Evolutionary conservation across 2,888 invertebrate genomes (phyloP), one percentile per base, ranked within the genome.

Genomic region (Anodontia alba): DNA sequence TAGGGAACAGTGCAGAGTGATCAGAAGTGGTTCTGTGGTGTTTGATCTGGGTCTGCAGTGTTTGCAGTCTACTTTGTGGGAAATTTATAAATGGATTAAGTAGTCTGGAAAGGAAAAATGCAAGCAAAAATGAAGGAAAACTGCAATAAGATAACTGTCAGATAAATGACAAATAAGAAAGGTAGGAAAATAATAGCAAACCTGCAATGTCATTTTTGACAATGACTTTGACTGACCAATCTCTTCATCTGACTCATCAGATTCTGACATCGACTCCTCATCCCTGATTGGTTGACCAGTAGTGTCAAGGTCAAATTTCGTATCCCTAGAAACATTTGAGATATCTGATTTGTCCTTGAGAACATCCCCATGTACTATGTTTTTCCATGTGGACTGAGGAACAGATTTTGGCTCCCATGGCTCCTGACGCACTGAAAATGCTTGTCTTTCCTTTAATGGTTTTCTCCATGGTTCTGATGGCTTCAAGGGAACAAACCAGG

Each of bases 401-500:
- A 89, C 78, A 72, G 84, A 80, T 20, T 83, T 87, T 26, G 89
- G 87, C 71, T 88, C 83, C 89, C 89, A 89, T n/a, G 83, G 73
- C 57, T 87, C 86, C 57, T 86, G 84, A 51, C 78, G 74, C 23
- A 88, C 84, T 43, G 89, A 81, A 70, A 86, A 87, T 1, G 90
- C 90, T 84, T 93, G 92, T 23, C 89, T 79, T 72, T 92, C 92
- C 75, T 87, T 86, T 43, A 91, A 78, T 5, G 91, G 90, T 54
- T 85, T 81, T 69, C 89, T 82, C 92, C 91, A 91, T 2, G 92
- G 91, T 46, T 84, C 81, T 0, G 85, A 46, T 5, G 91, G 90
- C n/a, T 87, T 86, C 86, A 92, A 72, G 8, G 91, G 89, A 36
- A 92, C 80, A 78, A 90, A 92, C 92, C 92, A 92, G 0, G 91